phyloP scores from a whole-genome alignment of 2,113 vertebrate genomes.

The Actenoides lindsayi region DNA sequence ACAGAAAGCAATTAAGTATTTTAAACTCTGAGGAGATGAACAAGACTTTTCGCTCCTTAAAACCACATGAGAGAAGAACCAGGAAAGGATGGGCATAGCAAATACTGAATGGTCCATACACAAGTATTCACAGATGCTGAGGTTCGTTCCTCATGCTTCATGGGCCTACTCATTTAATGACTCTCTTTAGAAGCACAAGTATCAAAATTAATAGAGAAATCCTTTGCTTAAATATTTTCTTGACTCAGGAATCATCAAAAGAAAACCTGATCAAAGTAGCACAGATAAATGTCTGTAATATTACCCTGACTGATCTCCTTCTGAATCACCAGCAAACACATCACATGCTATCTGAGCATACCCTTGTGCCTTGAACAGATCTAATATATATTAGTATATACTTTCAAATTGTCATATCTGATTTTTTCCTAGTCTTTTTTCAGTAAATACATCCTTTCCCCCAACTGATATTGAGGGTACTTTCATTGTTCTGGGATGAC shows the following conservation, averaged over 20 bases:
- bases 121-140: neutral
- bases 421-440: neutral
- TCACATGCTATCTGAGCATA: neutral
- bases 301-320: slow-evolving; percentile 5
- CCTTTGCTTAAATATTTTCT: neutral
- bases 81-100: neutral
- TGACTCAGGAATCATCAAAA: slow-evolving; percentile 15
- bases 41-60: neutral
- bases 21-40: neutral
- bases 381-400: neutral
- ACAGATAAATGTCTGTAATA: slow-evolving; percentile 22
- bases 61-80: neutral
- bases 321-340: neutral
- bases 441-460: neutral
- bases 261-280: slow-evolving; percentile 48
- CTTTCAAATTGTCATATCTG: neutral
- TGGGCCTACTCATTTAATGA: neutral
- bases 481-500: neutral
- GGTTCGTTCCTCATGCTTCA: neutral
- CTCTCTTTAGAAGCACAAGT: neutral
- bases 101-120: neutral
- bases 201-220: neutral
- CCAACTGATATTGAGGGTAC: neutral
- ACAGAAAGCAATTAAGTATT: neutral
- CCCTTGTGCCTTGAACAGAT: neutral